phyloP scores from a whole-genome alignment of 2,888 invertebrate species.

The Apamea sordens region DNA sequence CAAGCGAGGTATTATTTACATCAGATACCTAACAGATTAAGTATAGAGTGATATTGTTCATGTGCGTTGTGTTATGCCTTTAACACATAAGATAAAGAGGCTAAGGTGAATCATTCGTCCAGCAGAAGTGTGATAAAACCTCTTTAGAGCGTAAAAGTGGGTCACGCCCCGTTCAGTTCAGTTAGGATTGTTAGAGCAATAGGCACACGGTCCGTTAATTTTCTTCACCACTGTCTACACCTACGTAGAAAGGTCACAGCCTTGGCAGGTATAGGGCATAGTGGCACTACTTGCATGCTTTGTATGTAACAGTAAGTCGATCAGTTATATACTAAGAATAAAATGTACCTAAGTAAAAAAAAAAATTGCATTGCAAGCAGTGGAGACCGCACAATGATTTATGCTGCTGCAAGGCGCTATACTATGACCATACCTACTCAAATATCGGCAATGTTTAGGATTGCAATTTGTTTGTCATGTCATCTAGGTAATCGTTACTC shows the following conservation, averaged over 20 bases:
- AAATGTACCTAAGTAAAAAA: neutral
- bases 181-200: conserved; percentile 67
- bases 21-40: conserved; percentile 52
- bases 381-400: neutral
- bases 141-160: conserved; percentile 74
- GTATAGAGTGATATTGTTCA: conserved; percentile 58
- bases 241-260: conserved; percentile 63
- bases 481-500: neutral
- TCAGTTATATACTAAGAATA: neutral
- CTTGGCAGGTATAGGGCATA: conserved; percentile 40
- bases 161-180: conserved; percentile 71
- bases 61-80: conserved; percentile 61
- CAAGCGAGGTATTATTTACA: conserved; percentile 42
- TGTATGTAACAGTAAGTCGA: neutral
- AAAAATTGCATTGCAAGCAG: neutral
- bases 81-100: conserved; percentile 72
- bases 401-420: neutral
- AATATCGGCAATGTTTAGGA: neutral
- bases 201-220: conserved; percentile 60
- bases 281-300: neutral
- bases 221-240: conserved; percentile 47
- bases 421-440: neutral
- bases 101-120: conserved; percentile 76
- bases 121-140: conserved; percentile 78
- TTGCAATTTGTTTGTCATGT: neutral